Conservation (phyloP, 2,797 vertebrate genomes). For the Momotus momota region DNA sequence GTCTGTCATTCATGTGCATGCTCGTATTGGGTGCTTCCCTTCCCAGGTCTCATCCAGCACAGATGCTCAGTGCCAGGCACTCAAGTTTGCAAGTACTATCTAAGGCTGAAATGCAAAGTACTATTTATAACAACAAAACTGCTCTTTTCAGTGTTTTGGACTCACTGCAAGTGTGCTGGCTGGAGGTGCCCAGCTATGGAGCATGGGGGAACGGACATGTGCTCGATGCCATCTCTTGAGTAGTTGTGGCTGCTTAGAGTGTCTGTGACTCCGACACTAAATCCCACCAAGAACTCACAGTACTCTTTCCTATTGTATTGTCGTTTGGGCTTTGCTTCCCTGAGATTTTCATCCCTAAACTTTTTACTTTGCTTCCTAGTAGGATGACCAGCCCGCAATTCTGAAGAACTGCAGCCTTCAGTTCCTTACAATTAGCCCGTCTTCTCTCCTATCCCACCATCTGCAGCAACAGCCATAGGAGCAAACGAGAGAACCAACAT, state of each 20-base stretch:
- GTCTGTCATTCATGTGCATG: fast-evolving
- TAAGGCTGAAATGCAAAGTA: not conserved
- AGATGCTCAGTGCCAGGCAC: not conserved
- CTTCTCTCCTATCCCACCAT: not conserved
- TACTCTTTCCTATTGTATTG: not conserved
- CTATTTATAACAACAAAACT: not conserved
- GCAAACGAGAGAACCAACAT: not conserved
- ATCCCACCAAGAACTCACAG: fast-evolving
- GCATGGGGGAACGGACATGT: fast-evolving
- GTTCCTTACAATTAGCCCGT: not conserved
- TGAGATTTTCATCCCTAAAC: not conserved
- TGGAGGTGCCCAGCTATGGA: not conserved
- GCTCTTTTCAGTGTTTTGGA: not conserved
- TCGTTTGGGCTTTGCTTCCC: not conserved
- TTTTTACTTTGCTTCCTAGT: not conserved
- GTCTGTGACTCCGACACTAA: not conserved
- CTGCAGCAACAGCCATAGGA: not conserved
- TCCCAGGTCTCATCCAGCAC: not conserved
- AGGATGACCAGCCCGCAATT: not conserved
- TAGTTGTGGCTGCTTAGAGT: not conserved
- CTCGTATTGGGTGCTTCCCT: not conserved
- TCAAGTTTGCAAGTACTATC: not conserved
- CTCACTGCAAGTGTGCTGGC: not conserved
- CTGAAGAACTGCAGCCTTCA: not conserved
- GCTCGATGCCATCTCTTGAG: not conserved